Evolutionary conservation across 2,113 vertebrate species (phyloP), one percentile per base, ranked within the genome.

Genomic region (Thamnaconus septentrionalis): DNA sequence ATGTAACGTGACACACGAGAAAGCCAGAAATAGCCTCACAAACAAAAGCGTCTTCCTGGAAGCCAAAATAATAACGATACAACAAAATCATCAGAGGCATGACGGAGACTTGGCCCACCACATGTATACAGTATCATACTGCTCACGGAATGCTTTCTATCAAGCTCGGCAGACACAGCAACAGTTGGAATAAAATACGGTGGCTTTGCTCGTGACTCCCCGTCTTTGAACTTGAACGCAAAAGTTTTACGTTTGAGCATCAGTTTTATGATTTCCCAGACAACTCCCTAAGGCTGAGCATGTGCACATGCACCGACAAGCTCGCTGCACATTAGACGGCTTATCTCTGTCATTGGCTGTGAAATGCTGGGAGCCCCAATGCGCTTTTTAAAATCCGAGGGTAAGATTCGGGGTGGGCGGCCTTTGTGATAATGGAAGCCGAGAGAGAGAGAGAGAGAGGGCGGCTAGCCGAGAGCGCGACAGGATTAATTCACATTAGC

Each of bases 401-500:
- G 18, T 31, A 31, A 53, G 1, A 7, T 11, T 61, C 64, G 53
- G 71, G 44, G 67, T 43, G 41, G 56, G 53, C 49, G 57, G 47
- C 12, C 51, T 53, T 53, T 53, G n/a, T 31, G 18, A 31, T 31
- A 12, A 11, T n/a, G 11, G 75, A 61, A 61, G 68, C 44, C 54
- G 72, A 47, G 53, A 57, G 18, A 31, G 18, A 31, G 66, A 77
- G 69, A 82, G 66, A 69, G 80, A 80, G 59, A 82, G 74, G 71
- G 71, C 73, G 76, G 76, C 9, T 50, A n/a, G 18, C 52, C 39
- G 65, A 64, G 64, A 69, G 72, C 79, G 60, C 69, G 62, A 69
- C 71, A 68, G 79, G 85, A 85, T 89, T 86, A 88, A 84, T 84
- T 79, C 74, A 78, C 69, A 84, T 84, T 83, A 82, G 81, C 72